These are phyloP conservation scores for Campopleginae sp. DNA, from an alignment of 2,888 invertebrate species.

Conservation along the genomic window DNA sequence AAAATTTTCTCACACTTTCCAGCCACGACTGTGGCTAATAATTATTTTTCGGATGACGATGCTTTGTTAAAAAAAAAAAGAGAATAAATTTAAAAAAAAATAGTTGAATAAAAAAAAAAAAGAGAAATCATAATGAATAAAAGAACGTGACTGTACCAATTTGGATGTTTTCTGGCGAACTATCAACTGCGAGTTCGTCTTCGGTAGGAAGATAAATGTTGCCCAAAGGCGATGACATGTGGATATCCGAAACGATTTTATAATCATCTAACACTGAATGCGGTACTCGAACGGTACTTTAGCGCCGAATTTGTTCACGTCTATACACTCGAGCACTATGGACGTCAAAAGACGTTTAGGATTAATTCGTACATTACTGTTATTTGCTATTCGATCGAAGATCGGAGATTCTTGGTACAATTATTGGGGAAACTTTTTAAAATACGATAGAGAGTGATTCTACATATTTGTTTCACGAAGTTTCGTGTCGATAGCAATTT, in stretches of 20 bases:
- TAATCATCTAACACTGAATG: slow-evolving; percentile 64
- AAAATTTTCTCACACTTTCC: too few relatives aligned
- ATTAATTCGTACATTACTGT: slow-evolving; percentile 25
- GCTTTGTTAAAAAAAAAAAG: neutral
- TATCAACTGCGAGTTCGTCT: slow-evolving; percentile 72
- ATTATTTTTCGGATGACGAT: neutral
- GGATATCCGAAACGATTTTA: slow-evolving; percentile 72
- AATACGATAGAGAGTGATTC: neutral
- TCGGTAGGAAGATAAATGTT: slow-evolving; percentile 76
- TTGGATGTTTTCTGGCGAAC: slow-evolving; percentile 62
- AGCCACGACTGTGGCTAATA: neutral
- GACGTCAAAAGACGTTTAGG: neutral
- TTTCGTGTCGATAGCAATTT: neutral
- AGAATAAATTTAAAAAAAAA: slow-evolving; percentile 23
- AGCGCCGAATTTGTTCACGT: slow-evolving; percentile 30
- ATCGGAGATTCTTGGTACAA: neutral
- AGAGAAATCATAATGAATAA: slow-evolving; percentile 2
- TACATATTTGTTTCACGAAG: neutral
- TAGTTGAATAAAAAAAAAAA: neutral
- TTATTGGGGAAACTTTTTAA: neutral
- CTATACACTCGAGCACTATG: neutral
- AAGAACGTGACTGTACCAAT: slow-evolving; percentile 72
- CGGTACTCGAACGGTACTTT: slow-evolving; percentile 60
- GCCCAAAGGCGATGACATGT: slow-evolving; percentile 80
- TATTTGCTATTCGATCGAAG: neutral